These are phyloP conservation scores for Parotocinclus haroldoi DNA, from an alignment of 2,797 vertebrate genomes.

Conservation along the genomic window DNA sequence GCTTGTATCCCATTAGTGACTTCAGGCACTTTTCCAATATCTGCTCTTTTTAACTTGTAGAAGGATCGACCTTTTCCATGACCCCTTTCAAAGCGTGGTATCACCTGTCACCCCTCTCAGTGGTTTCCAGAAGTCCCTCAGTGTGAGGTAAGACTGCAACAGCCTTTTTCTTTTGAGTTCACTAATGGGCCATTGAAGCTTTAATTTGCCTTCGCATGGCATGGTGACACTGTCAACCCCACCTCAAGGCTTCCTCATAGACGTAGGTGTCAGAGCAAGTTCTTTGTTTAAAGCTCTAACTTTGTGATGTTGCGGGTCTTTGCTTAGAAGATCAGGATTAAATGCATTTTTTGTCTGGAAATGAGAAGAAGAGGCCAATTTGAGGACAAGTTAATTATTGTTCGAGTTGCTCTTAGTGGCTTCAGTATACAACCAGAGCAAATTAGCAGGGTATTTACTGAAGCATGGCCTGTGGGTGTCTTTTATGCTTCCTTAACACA, in stretches of 20 bases:
- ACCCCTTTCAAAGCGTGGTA: constrained; percentile 17
- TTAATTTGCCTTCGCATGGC: constrained; percentile 36
- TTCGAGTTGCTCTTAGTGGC: constrained; percentile 7
- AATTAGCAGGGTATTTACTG: constrained; percentile 18
- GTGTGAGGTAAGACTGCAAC: constrained; percentile 20
- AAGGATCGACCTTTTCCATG: constrained; percentile 2
- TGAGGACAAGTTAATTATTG: constrained; percentile 25
- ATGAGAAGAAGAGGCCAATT: not conserved
- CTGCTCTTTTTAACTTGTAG: constrained; percentile 11
- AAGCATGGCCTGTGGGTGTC: constrained; percentile 10
- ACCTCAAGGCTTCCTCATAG: constrained; percentile 19
- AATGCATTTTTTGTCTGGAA: not conserved
- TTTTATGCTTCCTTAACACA: constrained; percentile 9
- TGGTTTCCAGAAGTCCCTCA: constrained; percentile 20
- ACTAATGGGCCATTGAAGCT: constrained; percentile 31
- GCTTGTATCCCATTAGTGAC: not conserved
- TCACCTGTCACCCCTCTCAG: constrained; percentile 3
- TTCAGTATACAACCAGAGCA: not conserved
- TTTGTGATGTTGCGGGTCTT: not conserved
- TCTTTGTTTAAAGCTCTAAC: too few relatives aligned
- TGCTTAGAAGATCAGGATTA: too few relatives aligned
- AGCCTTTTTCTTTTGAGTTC: constrained; percentile 23
- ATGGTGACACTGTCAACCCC: constrained; percentile 25
- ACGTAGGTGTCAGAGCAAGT: too few relatives aligned
- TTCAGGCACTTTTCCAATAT: not conserved